Percentiles rank a stretch among this genome's conserved stretches.
Conservation (phyloP, 1,140 invertebrate genomes). For the Drusus annulatus region DNA sequence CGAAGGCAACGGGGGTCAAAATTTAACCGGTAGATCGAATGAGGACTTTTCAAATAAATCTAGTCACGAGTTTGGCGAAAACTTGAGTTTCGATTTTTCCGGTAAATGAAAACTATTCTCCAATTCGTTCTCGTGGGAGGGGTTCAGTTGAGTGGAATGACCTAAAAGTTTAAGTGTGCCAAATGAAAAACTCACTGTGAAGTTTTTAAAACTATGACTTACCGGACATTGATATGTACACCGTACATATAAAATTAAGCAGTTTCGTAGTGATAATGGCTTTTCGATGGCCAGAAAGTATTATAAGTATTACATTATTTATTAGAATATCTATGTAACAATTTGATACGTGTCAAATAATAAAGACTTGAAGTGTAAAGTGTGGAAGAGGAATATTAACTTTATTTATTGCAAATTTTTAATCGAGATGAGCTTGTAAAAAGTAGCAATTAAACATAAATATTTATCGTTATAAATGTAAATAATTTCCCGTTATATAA, state of each 20-base stretch:
- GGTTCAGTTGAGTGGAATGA: not conserved
- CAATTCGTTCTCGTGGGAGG: conserved; percentile 8
- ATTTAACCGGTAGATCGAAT: conserved; percentile 10
- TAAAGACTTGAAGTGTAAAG: conserved; percentile 6
- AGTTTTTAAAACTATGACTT: not conserved
- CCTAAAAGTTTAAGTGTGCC: conserved; percentile 20
- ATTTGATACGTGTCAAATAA: not conserved
- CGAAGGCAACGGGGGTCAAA: not conserved
- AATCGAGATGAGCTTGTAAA: conserved; percentile 37
- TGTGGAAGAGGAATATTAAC: not conserved
- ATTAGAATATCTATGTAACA: not conserved
- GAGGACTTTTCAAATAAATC: conserved; percentile 31
- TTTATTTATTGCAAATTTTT: not conserved
- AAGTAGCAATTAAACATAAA: conserved; percentile 16
- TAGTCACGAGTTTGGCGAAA: conserved; percentile 35
- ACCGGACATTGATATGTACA: not conserved
- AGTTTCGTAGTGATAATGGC: not conserved
- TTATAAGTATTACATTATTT: not conserved
- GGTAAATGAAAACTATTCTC: conserved; percentile 22
- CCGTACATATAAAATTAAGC: not conserved
- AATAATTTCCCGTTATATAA: not conserved
- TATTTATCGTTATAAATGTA: conserved; percentile 20
- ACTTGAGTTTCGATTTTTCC: conserved; percentile 31
- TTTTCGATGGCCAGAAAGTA: not conserved
- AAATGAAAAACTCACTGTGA: not conserved